Conservation (phyloP, 2,888 invertebrate species). For the Philhelius pedissequus region DNA sequence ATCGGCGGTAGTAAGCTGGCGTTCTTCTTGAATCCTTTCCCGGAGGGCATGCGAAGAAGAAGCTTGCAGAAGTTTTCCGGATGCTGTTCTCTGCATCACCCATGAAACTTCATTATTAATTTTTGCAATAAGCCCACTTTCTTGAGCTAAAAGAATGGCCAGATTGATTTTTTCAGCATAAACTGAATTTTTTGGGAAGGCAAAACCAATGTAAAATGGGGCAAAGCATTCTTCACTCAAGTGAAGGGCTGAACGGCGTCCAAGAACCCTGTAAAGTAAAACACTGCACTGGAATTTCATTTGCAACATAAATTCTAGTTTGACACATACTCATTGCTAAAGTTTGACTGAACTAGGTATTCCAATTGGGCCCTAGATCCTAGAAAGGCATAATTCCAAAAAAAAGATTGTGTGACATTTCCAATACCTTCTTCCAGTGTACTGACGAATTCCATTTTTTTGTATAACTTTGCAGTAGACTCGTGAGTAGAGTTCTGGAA, state of each 20-base stretch:
- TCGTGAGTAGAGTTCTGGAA: conserved; percentile 85
- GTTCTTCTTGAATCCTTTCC: conserved; percentile 82
- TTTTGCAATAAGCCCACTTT: conserved; percentile 85
- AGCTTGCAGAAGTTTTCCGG: conserved; percentile 84
- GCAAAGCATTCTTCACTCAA: conserved; percentile 88
- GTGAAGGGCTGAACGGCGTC: conserved; percentile 84
- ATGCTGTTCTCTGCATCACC: conserved; percentile 83
- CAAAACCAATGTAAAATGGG: conserved; percentile 84
- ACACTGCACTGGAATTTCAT: background rate
- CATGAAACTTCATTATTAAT: conserved; percentile 86
- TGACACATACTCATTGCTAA: conserved; percentile 80
- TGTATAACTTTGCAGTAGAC: conserved; percentile 82
- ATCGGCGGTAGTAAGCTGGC: conserved; percentile 87
- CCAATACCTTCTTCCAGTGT: conserved; percentile 84
- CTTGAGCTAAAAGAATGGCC: conserved; percentile 82
- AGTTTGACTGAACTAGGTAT: conserved; percentile 86
- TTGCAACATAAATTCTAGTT: background rate
- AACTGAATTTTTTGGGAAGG: conserved; percentile 83
- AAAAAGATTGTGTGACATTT: conserved; percentile 87
- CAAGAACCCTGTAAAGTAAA: conserved; percentile 75
- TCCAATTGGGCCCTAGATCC: conserved; percentile 86
- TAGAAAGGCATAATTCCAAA: conserved; percentile 89
- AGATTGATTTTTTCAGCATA: conserved; percentile 83
- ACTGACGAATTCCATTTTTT: conserved; percentile 84
- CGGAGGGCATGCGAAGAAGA: conserved; percentile 78